phyloP scores from a whole-genome alignment of 1,140 invertebrate genomes.

The Drosophila asahinai region DNA sequence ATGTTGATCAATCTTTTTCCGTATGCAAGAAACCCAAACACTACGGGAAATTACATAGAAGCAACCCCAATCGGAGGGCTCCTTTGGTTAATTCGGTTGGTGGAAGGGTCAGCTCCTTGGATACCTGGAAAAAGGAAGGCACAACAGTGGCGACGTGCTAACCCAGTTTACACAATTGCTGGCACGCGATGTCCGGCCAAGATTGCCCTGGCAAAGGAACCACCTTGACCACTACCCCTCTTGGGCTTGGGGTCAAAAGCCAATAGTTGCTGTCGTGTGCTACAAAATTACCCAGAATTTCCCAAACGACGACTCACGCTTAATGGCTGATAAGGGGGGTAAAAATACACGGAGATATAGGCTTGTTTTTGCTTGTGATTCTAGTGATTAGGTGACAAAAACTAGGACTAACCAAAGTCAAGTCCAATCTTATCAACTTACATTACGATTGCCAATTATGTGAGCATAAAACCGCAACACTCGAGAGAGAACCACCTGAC shows the following conservation, averaged over 20 bases:
- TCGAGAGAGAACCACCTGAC: neutral
- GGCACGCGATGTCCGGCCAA: conserved; percentile 72
- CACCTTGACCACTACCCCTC: conserved; percentile 24
- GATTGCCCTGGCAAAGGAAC: conserved; percentile 45
- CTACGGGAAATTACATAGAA: neutral
- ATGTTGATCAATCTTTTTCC: conserved; percentile 42
- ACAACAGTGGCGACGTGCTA: conserved; percentile 28
- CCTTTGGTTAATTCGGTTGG: neutral
- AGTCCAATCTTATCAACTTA: conserved; percentile 29
- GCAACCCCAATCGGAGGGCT: neutral
- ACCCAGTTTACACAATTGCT: conserved; percentile 61
- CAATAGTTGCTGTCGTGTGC: conserved; percentile 4
- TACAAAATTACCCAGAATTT: conserved; percentile 6
- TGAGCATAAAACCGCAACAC: neutral
- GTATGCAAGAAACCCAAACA: conserved; percentile 10
- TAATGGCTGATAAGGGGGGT: conserved; percentile 9
- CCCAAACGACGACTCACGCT: neutral
- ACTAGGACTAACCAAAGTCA: conserved; percentile 20
- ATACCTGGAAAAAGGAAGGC: conserved; percentile 22
- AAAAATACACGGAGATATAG: neutral
- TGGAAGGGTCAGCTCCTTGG: conserved; percentile 6
- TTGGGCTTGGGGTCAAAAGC: conserved; percentile 35
- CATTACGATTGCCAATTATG: conserved; percentile 4
- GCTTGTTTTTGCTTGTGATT: neutral
- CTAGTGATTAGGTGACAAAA: conserved; percentile 1